Conservation (phyloP, 1,140 invertebrate genomes). For the Penaeus japonicus region DNA sequence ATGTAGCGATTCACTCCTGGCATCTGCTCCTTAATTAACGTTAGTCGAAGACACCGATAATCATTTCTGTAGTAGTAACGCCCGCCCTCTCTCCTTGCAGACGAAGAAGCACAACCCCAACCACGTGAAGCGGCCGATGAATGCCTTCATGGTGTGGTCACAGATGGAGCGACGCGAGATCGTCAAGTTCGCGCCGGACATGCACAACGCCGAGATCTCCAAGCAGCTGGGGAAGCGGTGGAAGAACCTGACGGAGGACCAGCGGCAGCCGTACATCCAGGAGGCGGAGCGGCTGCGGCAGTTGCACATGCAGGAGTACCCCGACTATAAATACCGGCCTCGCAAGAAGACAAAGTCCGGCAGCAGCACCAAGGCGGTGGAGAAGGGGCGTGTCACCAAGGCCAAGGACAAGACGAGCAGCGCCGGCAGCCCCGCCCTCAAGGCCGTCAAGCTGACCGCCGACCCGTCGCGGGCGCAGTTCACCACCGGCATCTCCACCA, state of each 20-base stretch:
- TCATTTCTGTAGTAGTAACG: too few species aligned
- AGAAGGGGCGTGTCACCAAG: slow-evolving; percentile 66
- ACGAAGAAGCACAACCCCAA: slow-evolving; percentile 95
- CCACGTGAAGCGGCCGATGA: slow-evolving; percentile 97
- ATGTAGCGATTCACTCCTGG: not conserved
- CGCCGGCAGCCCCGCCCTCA: slow-evolving; percentile 41
- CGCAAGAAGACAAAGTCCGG: slow-evolving; percentile 79
- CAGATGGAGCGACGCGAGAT: slow-evolving; percentile 94
- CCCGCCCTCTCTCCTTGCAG: slow-evolving; percentile 69
- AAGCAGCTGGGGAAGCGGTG: slow-evolving; percentile 88
- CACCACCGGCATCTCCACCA: slow-evolving; percentile 56
- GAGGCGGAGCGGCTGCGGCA: slow-evolving; percentile 91
- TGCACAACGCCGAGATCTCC: slow-evolving; percentile 97
- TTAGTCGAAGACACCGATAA: too few species aligned
- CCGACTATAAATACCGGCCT: slow-evolving; percentile 96
- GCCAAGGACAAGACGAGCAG: slow-evolving; percentile 67
- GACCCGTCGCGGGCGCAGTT: slow-evolving; percentile 47
- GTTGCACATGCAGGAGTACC: slow-evolving; percentile 94
- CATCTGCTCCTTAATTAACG: not conserved
- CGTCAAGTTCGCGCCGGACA: slow-evolving; percentile 89
- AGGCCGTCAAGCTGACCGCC: slow-evolving; percentile 58
- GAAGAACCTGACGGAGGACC: slow-evolving; percentile 86
- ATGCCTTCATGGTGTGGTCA: slow-evolving; percentile 98
- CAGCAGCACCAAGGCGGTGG: slow-evolving; percentile 58
- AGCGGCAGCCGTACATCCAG: slow-evolving; percentile 90